Evolutionary conservation across 2,797 vertebrate genomes (phyloP).

Genomic region (Jordanella pulchra): DNA sequence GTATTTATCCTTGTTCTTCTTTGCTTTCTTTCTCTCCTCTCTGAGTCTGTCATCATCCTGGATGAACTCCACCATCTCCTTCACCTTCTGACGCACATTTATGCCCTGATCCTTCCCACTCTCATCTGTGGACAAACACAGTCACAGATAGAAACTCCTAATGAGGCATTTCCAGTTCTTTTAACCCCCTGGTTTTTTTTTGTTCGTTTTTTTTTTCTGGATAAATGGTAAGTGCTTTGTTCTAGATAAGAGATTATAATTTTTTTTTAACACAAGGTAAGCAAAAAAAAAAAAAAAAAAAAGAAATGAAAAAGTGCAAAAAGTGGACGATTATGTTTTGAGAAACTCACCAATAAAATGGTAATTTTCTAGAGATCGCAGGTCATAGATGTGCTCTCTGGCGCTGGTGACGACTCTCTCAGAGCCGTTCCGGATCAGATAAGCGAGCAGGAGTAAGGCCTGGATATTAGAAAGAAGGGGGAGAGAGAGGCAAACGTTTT

Average conservation of each 20-base stretch:
- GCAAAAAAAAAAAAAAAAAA: background rate
- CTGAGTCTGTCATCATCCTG: slow-evolving; percentile 95
- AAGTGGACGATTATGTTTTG: background rate
- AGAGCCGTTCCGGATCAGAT: slow-evolving; percentile 99
- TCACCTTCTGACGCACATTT: slow-evolving; percentile 98
- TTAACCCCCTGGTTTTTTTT: background rate
- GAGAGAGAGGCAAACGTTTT: background rate
- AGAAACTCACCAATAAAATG: slow-evolving; percentile 92
- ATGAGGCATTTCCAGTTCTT: background rate
- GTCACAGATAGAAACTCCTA: background rate
- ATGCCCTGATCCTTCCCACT: slow-evolving; percentile 97
- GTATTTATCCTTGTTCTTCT: slow-evolving; percentile 99
- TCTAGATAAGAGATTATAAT: background rate
- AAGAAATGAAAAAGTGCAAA: background rate
- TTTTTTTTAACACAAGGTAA: background rate
- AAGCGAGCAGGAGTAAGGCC: slow-evolving; percentile 96
- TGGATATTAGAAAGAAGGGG: slow-evolving; percentile 56
- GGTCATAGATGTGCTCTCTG: slow-evolving; percentile 99
- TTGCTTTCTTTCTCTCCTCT: slow-evolving; percentile 97
- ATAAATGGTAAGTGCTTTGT: slow-evolving; percentile 6
- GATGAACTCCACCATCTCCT: slow-evolving; percentile 97
- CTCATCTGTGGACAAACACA: slow-evolving; percentile 83
- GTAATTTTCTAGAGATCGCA: slow-evolving; percentile 99
- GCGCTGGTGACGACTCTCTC: slow-evolving; percentile 98
- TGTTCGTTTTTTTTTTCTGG: background rate